A percentile compares a stretch with the other conserved stretches of the same genome.
Evolutionary conservation across 2,113 vertebrate species (phyloP).

Genomic region (Passerina amoena): DNA sequence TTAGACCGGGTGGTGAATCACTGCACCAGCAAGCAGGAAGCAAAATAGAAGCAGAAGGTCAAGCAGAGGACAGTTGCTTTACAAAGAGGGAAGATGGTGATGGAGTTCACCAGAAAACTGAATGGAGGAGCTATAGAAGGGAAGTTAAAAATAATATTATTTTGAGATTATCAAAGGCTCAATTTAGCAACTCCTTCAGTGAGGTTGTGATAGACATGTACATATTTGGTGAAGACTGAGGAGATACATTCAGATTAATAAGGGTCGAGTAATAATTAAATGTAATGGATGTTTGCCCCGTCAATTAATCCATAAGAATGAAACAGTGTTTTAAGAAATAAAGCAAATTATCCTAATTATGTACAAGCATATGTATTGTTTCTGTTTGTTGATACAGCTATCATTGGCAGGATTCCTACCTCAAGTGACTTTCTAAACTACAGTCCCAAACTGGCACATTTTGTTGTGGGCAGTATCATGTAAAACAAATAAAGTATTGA

Average conservation of each 20-base stretch:
- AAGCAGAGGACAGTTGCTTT: neutral
- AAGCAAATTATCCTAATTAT: neutral
- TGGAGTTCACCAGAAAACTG: neutral
- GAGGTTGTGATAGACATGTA: neutral
- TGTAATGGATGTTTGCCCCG: neutral
- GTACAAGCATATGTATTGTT: neutral
- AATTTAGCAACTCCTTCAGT: neutral
- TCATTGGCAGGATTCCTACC: neutral
- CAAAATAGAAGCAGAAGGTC: neutral
- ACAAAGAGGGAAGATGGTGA: neutral
- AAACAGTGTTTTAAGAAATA: neutral
- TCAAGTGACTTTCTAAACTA: neutral
- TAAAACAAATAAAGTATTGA: neutral
- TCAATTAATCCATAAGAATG: neutral
- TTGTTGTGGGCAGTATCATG: neutral
- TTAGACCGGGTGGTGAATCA: neutral
- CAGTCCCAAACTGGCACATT: neutral
- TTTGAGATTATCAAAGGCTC: neutral
- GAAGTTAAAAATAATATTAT: neutral
- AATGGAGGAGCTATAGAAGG: neutral
- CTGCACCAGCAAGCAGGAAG: neutral
- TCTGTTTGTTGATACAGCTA: neutral
- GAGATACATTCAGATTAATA: neutral
- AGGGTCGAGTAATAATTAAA: neutral
- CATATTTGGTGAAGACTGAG: neutral